Percentiles rank a stretch among this genome's conserved stretches.
Evolutionary conservation across 1,140 invertebrate species (phyloP).

Genomic region (Lycorma delicatula): DNA sequence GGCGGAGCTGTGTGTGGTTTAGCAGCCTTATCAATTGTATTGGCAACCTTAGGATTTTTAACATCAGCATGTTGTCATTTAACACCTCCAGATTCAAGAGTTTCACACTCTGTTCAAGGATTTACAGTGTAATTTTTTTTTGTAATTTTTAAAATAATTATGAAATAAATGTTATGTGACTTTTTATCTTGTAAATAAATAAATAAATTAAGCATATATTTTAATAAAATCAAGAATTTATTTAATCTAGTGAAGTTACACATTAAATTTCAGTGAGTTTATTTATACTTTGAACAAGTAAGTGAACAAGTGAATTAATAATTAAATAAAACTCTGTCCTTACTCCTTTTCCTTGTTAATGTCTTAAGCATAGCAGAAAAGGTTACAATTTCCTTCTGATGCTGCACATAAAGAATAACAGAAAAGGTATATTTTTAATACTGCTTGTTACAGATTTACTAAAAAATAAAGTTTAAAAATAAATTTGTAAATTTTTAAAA

Average conservation of each 20-base stretch:
- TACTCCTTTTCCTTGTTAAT: background rate
- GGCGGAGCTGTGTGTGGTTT: background rate
- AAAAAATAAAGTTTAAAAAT: too few relatives aligned
- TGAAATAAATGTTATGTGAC: too few relatives aligned
- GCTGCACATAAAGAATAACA: too few relatives aligned
- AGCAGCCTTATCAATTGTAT: background rate
- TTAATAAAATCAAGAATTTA: background rate
- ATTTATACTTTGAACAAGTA: background rate
- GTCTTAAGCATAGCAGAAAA: background rate
- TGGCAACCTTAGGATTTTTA: background rate
- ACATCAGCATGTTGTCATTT: background rate
- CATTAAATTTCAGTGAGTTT: background rate
- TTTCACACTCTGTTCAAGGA: background rate
- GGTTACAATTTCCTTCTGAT: too few relatives aligned
- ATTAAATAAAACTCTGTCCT: background rate
- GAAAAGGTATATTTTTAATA: too few relatives aligned
- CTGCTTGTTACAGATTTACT: too few relatives aligned
- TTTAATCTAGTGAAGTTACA: background rate
- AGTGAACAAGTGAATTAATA: background rate
- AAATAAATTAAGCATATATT: background rate
- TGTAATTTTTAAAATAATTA: background rate
- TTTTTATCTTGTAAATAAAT: conserved; percentile 3
- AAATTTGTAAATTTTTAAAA: too few relatives aligned
- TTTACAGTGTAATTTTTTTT: background rate
- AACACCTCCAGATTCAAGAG: background rate